Evolutionary conservation across 2,797 vertebrate species (phyloP).

Genomic region (Lemur catta): DNA sequence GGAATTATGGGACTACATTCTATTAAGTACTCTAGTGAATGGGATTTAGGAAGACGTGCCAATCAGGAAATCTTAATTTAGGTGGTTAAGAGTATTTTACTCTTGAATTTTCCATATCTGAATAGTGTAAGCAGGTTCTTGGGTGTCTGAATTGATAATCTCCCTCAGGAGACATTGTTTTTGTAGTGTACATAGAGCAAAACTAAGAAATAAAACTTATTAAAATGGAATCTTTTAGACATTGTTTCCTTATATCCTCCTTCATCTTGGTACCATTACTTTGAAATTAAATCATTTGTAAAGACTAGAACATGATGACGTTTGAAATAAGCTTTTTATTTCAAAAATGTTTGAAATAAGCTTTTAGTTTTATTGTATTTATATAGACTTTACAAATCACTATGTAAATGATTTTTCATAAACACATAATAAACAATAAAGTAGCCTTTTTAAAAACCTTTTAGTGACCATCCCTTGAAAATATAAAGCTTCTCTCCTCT

Average conservation of each 20-base stretch:
- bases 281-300: slow-evolving; percentile 57
- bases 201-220: slow-evolving; percentile 22
- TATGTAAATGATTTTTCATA: neutral
- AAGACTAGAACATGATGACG: neutral
- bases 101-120: slow-evolving; percentile 25
- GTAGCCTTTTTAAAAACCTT: neutral
- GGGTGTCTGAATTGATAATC: neutral
- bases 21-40: slow-evolving; percentile 4
- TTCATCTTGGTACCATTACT: slow-evolving; percentile 28
- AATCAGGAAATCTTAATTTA: slow-evolving; percentile 26
- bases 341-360: neutral
- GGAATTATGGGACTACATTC: slow-evolving; percentile 28
- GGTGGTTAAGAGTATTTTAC: slow-evolving; percentile 26
- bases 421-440: slow-evolving; percentile 1
- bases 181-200: neutral
- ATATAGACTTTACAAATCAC: slow-evolving; percentile 9
- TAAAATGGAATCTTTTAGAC: slow-evolving; percentile 37
- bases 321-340: slow-evolving; percentile 40
- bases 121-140: slow-evolving; percentile 44
- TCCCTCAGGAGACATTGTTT: neutral
- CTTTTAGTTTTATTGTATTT: slow-evolving; percentile 40
- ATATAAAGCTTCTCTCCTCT: neutral
- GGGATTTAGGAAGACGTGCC: slow-evolving; percentile 1
- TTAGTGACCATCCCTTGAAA: slow-evolving; percentile 32
- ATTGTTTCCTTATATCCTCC: slow-evolving; percentile 16